A percentile compares a stretch with the other conserved stretches of the same genome.
These are phyloP conservation scores for Mareca penelope DNA, from an alignment of 2,797 vertebrate genomes.

Conservation along the genomic window DNA sequence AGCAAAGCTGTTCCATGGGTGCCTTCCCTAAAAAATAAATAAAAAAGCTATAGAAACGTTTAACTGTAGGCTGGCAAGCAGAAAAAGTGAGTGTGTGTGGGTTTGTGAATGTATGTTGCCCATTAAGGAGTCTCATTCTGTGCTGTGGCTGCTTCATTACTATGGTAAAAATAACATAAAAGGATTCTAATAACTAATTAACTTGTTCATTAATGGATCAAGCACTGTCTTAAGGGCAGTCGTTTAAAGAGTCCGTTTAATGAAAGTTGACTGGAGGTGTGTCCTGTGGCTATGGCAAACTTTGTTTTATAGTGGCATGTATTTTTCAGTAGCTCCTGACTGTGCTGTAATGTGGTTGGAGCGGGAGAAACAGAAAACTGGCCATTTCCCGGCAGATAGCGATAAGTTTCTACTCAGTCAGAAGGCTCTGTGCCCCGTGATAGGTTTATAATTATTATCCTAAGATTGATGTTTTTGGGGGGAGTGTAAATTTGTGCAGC, in stretches of 20 bases:
- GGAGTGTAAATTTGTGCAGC: conserved; percentile 82
- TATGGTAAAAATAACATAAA: conserved; percentile 43
- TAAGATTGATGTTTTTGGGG: conserved; percentile 78
- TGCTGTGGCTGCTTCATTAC: conserved; percentile 24
- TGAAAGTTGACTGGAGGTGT: conserved; percentile 54
- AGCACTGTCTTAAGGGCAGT: conserved; percentile 26
- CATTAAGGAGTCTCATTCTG: conserved; percentile 36
- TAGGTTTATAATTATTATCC: conserved; percentile 83
- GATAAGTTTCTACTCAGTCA: conserved; percentile 76
- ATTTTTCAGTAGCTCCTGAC: conserved; percentile 67
- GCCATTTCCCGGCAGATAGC: conserved; percentile 80
- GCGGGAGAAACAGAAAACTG: conserved; percentile 75
- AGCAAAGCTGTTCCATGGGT: neutral
- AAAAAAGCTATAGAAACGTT: conserved; percentile 43
- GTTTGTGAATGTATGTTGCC: conserved; percentile 54
- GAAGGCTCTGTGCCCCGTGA: conserved; percentile 69
- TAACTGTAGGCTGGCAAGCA: conserved; percentile 55
- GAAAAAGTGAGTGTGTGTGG: conserved; percentile 50
- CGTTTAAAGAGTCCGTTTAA: conserved; percentile 33
- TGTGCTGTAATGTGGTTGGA: conserved; percentile 71
- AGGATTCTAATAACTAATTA: conserved; percentile 35
- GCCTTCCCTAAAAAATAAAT: neutral
- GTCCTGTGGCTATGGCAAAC: conserved; percentile 60
- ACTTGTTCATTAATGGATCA: conserved; percentile 16
- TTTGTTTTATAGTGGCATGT: conserved; percentile 60